A percentile compares a stretch with the other conserved stretches of the same genome.
phyloP scores from a whole-genome alignment of 2,113 vertebrate species.

The Delphinus delphis region DNA sequence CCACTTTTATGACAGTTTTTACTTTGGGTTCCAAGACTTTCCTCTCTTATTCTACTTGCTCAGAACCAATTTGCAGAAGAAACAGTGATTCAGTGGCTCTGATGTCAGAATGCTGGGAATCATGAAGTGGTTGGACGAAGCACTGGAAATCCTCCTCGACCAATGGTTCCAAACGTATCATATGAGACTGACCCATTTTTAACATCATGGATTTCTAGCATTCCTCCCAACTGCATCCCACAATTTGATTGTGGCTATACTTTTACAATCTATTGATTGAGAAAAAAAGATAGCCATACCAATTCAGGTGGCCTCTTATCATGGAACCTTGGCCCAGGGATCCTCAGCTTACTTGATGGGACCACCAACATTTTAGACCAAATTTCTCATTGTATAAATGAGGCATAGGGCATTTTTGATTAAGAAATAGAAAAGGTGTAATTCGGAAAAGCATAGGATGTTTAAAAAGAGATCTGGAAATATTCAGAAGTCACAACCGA shows the following conservation, averaged over 20 bases:
- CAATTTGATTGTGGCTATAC: not conserved
- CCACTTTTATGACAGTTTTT: not conserved
- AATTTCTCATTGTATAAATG: not conserved
- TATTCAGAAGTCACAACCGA: not conserved
- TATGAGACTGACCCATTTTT: not conserved
- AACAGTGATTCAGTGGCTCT: not conserved
- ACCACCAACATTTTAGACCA: not conserved
- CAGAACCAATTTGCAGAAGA: not conserved
- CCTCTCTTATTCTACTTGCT: not conserved
- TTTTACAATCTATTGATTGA: not conserved
- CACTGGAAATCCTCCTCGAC: not conserved
- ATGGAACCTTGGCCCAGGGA: not conserved
- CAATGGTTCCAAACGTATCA: not conserved
- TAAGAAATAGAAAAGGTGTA: not conserved
- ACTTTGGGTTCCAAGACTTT: not conserved
- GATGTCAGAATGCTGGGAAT: not conserved
- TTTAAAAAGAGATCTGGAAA: conserved; percentile 1
- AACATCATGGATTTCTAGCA: not conserved
- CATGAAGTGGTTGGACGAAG: not conserved
- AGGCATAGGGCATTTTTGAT: not conserved
- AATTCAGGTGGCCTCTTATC: not conserved
- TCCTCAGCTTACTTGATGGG: not conserved
- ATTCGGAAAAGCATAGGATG: not conserved
- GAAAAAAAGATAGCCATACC: not conserved
- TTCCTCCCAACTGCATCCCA: not conserved